Percentiles rank a stretch among this genome's conserved stretches.
Evolutionary conservation across 2,797 vertebrate genomes (phyloP).

Genomic region (Gambusia yucatana): DNA sequence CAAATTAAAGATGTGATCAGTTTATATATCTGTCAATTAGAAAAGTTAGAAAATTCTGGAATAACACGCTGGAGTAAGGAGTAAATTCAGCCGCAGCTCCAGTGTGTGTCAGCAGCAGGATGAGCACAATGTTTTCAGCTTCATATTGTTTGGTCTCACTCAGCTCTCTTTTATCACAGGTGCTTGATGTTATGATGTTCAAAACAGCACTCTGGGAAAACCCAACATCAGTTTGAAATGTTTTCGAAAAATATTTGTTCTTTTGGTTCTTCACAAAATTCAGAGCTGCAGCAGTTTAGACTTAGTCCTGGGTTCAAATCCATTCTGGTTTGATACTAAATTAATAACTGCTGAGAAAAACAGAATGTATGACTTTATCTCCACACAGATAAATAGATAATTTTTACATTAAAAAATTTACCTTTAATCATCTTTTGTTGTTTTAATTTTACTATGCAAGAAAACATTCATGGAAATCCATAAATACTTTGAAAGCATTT

Average conservation of each 20-base stretch:
- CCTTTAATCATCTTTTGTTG: background rate
- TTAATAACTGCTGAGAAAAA: background rate
- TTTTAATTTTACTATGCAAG: background rate
- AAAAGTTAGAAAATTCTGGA: background rate
- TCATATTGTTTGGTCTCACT: background rate
- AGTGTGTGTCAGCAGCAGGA: background rate
- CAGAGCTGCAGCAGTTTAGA: background rate
- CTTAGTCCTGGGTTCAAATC: background rate
- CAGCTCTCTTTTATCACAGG: background rate
- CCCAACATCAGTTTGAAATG: background rate
- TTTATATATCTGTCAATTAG: background rate
- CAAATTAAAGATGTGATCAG: background rate
- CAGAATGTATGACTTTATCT: background rate
- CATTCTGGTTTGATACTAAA: background rate
- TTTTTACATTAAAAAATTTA: too few relatives aligned
- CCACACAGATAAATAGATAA: background rate
- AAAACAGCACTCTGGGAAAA: background rate
- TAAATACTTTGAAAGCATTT: background rate
- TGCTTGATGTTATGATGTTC: background rate
- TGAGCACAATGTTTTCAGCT: background rate
- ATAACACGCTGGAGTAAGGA: background rate
- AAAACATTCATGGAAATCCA: background rate
- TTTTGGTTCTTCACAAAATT: background rate
- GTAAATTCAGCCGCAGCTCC: background rate
- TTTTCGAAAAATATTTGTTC: background rate